These are phyloP conservation scores for Muscidifurax raptorellus DNA, from an alignment of 1,140 invertebrate genomes.

Conservation along the genomic window DNA sequence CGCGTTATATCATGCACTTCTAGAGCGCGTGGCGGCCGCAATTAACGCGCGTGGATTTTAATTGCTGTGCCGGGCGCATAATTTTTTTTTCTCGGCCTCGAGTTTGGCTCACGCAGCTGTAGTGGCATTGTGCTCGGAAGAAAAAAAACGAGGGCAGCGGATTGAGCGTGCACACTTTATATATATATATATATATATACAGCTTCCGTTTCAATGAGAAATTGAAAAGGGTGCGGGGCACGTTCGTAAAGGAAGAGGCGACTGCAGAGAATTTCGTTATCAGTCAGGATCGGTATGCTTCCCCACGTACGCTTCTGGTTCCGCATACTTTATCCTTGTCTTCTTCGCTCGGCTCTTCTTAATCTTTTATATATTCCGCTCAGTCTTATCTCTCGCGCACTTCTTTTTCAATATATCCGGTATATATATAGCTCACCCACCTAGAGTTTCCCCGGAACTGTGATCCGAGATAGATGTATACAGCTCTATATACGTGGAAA, in stretches of 20 bases:
- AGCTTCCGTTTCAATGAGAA: neutral
- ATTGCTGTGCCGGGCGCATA: constrained; percentile 1
- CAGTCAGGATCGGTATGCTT: constrained; percentile 36
- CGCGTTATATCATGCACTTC: neutral
- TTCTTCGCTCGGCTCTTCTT: neutral
- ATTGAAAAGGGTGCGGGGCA: neutral
- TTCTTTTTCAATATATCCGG: too few relatives aligned
- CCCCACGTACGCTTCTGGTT: constrained; percentile 17
- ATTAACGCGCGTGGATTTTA: neutral
- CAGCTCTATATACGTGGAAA: too few relatives aligned
- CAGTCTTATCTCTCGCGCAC: neutral
- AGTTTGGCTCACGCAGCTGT: neutral
- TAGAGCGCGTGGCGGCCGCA: neutral
- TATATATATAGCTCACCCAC: too few relatives aligned
- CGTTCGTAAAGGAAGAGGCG: neutral
- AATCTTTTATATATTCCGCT: neutral
- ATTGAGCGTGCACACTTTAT: neutral
- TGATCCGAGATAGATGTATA: too few relatives aligned
- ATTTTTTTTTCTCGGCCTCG: neutral
- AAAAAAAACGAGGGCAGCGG: neutral
- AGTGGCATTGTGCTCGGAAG: neutral
- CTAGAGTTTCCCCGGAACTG: too few relatives aligned
- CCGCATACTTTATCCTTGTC: neutral
- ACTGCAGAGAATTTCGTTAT: neutral
- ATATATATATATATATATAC: too few relatives aligned